Base-by-base conservation (phyloP, 2,888 invertebrate species). In the Ctena decussata region DNA sequence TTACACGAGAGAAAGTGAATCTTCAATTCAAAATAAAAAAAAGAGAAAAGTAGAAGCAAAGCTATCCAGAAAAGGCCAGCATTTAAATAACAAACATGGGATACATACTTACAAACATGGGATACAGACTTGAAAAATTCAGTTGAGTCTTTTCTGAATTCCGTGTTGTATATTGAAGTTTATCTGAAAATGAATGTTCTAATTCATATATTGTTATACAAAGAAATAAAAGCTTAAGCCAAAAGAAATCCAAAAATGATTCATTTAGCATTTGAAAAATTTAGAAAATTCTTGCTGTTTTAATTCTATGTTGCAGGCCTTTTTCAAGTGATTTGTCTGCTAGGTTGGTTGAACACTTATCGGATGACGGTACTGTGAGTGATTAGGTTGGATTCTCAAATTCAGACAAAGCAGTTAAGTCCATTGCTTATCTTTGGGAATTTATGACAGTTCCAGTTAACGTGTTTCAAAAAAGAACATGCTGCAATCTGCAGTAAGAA, bases 271-370 rank as follows among this genome's bases (percentile, higher is more conserved):
- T 27, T 57, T 57, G 35, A 35, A 32, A 24, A 79, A 73, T 44
- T 79, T 53, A 44, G 79, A 73, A 15, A 60, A n/a, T 18, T 60
- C 73, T 0, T 79, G 79, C 21, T 73, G 73, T 57, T 73, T 79
- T 41, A 79, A 79, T 73, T 73, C 79, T n/a, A 73, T 73, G 35
- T 11, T 79, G 41, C 79, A 79, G 27, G 79, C 73, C 39, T 79
- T 73, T 39, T 44, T 60, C 32, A 32, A 27, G 60, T 57, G 41
- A 73, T 41, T 30, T 78, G 15, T 57, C 65, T 60, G 65, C 65
- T 21, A 5, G 35, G 35, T 65, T 35, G 2, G 18, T 65, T 18
- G 11, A 65, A 35, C 65, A 65, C 35, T 18, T 65, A 18, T 65
- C 35, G 15, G 18, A 18, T 65, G 65, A 65, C 12, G 35, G 21